These are phyloP conservation scores for Sebastolobus altivelis DNA, from an alignment of 2,797 vertebrate species.

Conservation along the genomic window DNA sequence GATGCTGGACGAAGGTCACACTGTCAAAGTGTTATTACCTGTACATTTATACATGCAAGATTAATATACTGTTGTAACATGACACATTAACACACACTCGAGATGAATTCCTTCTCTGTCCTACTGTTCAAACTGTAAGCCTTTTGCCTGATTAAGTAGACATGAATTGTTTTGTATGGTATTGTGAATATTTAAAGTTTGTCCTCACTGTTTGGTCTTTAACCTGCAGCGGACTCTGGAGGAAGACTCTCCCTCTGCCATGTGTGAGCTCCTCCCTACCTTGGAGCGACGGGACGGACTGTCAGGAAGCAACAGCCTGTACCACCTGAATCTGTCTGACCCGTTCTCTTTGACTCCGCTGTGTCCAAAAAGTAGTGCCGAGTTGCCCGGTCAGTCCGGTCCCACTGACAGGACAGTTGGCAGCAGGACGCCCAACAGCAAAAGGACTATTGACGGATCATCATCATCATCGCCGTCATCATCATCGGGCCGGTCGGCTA, in stretches of 20 bases:
- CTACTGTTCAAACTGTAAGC: background rate
- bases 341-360: slow-evolving; percentile 44
- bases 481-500: slow-evolving; percentile 68
- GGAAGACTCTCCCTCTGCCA: slow-evolving; percentile 61
- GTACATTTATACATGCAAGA: background rate
- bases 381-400: slow-evolving; percentile 32
- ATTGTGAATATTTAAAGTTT: background rate
- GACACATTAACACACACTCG: background rate
- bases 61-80: background rate
- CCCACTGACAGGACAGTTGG: slow-evolving; percentile 58
- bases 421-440: slow-evolving; percentile 83
- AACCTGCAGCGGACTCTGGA: slow-evolving; percentile 57
- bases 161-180: background rate
- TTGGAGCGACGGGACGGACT: slow-evolving; percentile 73
- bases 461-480: slow-evolving; percentile 43
- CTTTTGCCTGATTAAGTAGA: background rate
- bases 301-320: slow-evolving; percentile 69
- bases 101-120: background rate
- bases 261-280: slow-evolving; percentile 73
- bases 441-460: slow-evolving; percentile 88
- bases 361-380: slow-evolving; percentile 47
- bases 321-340: slow-evolving; percentile 54
- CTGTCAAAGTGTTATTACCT: background rate
- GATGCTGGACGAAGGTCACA: fast-evolving
- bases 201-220: background rate